A percentile compares a stretch with the other conserved stretches of the same genome.
Conservation (phyloP, 2,113 vertebrate genomes). For the Fregata magnificens region DNA sequence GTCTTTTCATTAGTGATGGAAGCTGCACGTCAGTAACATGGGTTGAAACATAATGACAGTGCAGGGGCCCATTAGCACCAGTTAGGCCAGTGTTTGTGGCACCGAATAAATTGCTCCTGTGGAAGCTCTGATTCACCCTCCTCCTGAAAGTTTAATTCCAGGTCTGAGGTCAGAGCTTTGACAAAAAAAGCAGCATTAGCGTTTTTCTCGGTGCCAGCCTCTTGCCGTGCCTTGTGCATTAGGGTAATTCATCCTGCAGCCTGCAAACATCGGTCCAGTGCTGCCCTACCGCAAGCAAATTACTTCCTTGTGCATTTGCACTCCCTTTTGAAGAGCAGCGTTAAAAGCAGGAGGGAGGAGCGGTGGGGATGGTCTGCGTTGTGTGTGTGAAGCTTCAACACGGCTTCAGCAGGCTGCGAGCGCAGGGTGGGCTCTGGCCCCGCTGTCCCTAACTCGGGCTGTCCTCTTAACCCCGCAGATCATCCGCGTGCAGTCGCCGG, state of each 20-base stretch:
- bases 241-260: rapidly evolving
- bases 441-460: rapidly evolving
- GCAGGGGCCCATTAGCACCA: not conserved
- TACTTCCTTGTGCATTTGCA: rapidly evolving
- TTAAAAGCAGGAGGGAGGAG: not conserved
- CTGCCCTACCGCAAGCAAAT: rapidly evolving
- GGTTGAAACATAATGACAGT: too few species aligned
- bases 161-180: not conserved
- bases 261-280: rapidly evolving
- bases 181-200: not conserved
- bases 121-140: not conserved
- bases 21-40: rapidly evolving
- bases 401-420: not conserved
- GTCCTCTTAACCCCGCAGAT: slow-evolving; percentile 71
- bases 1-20: not conserved
- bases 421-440: not conserved
- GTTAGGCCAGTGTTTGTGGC: not conserved
- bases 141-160: not conserved
- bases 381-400: rapidly evolving
- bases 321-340: not conserved
- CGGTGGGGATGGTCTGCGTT: rapidly evolving
- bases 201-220: not conserved
- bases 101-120: not conserved
- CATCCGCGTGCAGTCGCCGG: slow-evolving; percentile 93
- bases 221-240: rapidly evolving